Conservation (phyloP, 2,797 vertebrate species). For the Manis crassicaudata region DNA sequence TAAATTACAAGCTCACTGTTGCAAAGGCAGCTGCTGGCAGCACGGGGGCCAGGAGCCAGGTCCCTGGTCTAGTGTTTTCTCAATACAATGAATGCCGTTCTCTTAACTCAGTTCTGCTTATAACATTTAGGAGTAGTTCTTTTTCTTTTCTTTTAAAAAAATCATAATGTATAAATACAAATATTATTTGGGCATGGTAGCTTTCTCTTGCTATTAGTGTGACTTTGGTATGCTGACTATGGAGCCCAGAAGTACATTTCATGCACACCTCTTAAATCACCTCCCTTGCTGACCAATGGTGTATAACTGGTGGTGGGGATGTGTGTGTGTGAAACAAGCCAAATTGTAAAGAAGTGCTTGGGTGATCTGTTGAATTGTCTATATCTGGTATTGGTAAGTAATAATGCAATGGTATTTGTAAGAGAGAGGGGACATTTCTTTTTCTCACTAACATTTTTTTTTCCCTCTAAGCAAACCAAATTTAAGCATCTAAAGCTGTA, state of each 20-base stretch:
- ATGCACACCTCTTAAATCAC: not conserved
- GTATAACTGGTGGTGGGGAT: not conserved
- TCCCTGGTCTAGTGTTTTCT: not conserved
- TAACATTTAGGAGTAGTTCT: not conserved
- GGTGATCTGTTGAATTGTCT: not conserved
- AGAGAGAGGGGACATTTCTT: not conserved
- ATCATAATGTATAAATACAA: not conserved
- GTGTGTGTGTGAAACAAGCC: not conserved
- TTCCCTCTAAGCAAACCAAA: not conserved
- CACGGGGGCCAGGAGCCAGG: not conserved
- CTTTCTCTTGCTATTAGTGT: not conserved
- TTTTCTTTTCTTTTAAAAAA: constrained; percentile 4
- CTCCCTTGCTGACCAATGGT: not conserved
- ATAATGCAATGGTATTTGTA: not conserved
- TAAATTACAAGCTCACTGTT: not conserved
- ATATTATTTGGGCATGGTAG: not conserved
- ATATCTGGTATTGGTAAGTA: not conserved
- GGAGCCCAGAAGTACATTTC: not conserved
- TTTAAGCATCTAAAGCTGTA: not conserved
- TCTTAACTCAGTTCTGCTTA: not conserved
- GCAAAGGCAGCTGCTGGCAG: not conserved
- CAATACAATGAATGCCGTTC: not conserved
- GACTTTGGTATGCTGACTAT: not conserved
- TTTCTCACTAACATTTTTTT: not conserved
- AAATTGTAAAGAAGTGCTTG: not conserved